Evolutionary conservation across 2,888 invertebrate genomes (phyloP).

Genomic region (Chouioia cunea): DNA sequence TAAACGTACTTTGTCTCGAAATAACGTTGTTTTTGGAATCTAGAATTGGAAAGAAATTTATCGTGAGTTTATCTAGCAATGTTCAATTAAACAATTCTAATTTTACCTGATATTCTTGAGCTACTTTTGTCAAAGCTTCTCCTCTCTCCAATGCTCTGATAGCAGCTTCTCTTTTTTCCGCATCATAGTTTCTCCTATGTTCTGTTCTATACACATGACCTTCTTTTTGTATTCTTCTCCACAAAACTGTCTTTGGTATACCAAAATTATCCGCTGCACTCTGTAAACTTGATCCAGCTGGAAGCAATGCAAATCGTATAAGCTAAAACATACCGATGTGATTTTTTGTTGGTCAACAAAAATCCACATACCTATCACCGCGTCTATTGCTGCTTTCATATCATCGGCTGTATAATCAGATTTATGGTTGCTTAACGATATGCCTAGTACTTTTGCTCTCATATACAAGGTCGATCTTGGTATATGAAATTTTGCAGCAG

Average conservation of each 20-base stretch:
- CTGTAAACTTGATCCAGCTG: conserved; percentile 67
- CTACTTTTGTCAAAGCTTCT: conserved; percentile 67
- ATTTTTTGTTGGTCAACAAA: conserved; percentile 23
- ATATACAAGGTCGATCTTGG: conserved; percentile 69
- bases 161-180: conserved; percentile 65
- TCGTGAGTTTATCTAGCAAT: not conserved
- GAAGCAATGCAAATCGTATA: conserved; percentile 24
- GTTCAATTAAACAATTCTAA: conserved; percentile 1
- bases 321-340: conserved; percentile 5
- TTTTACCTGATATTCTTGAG: conserved; percentile 65
- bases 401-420: conserved; percentile 67
- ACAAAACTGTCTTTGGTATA: conserved; percentile 69
- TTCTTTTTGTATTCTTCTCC: conserved; percentile 68
- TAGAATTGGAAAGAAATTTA: conserved; percentile 45
- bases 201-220: conserved; percentile 61
- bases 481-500: conserved; percentile 65
- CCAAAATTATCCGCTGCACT: conserved; percentile 66
- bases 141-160: conserved; percentile 66
- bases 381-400: conserved; percentile 66
- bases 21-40: conserved; percentile 69
- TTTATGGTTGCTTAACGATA: conserved; percentile 64
- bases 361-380: conserved; percentile 61
- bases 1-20: conserved; percentile 65
- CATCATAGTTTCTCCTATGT: conserved; percentile 60
- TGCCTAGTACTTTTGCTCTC: conserved; percentile 65